phyloP scores from a whole-genome alignment of 2,113 vertebrate genomes.

The Heterochromis multidens region DNA sequence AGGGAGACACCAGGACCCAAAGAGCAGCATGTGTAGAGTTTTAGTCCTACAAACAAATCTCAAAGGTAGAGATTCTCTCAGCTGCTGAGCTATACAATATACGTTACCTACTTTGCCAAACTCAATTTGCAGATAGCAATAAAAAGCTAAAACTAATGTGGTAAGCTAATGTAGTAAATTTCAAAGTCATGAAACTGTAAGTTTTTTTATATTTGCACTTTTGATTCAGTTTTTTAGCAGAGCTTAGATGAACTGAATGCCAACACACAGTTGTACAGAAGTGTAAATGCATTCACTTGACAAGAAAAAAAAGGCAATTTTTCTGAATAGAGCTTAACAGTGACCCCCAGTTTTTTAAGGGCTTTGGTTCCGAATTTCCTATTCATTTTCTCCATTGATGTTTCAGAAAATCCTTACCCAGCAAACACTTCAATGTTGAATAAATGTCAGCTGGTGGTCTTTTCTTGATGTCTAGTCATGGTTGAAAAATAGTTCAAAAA shows the following conservation, averaged over 20 bases:
- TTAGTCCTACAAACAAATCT: conserved; percentile 3
- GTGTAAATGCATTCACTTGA: not conserved
- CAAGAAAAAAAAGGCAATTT: not conserved
- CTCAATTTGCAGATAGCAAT: not conserved
- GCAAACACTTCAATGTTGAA: not conserved
- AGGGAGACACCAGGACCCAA: conserved; percentile 5
- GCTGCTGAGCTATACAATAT: not conserved
- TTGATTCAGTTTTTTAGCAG: not conserved
- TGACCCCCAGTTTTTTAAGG: not conserved
- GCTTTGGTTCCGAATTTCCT: not conserved
- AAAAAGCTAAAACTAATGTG: not conserved
- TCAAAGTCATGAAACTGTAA: not conserved
- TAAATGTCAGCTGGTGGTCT: not conserved
- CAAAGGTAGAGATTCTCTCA: not conserved
- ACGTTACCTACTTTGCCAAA: not conserved
- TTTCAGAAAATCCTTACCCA: not conserved
- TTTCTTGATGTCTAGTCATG: not conserved
- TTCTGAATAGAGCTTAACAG: not conserved
- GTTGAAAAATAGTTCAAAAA: too few relatives aligned
- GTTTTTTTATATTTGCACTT: not conserved
- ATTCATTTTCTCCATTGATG: not conserved
- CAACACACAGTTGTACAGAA: not conserved
- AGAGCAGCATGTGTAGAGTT: not conserved
- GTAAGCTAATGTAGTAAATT: not conserved
- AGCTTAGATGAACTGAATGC: not conserved